A percentile compares a stretch with the other conserved stretches of the same genome.
Evolutionary conservation across 2,113 vertebrate species (phyloP).

Genomic region (Rissa tridactyla): DNA sequence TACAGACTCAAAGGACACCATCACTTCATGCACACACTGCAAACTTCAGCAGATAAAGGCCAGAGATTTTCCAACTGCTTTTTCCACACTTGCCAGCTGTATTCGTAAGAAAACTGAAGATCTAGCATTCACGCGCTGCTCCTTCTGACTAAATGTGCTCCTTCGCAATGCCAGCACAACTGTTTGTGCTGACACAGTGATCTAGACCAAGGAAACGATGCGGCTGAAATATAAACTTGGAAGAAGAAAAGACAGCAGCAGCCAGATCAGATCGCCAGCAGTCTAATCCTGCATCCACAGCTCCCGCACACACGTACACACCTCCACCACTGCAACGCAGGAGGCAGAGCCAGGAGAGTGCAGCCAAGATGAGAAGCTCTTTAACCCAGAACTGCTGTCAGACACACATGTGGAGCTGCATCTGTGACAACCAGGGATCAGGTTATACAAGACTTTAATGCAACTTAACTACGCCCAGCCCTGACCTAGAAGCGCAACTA

Average conservation of each 20-base stretch:
- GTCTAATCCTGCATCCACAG: background rate
- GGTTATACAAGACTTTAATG: background rate
- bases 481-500: background rate
- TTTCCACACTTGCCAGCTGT: background rate
- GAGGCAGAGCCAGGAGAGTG: background rate
- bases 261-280: background rate
- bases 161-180: background rate
- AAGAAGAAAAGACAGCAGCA: background rate
- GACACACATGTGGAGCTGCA: background rate
- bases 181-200: background rate
- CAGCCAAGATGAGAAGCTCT: background rate
- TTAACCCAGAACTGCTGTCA: slow-evolving; percentile 24
- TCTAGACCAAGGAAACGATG: background rate
- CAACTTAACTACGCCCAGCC: background rate
- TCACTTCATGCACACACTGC: accelerated
- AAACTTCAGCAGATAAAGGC: background rate
- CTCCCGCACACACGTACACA: background rate
- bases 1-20: background rate
- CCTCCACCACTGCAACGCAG: background rate
- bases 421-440: background rate
- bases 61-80: background rate
- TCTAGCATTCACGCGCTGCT: background rate
- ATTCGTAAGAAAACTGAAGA: background rate
- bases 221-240: background rate
- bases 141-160: background rate